phyloP scores from a whole-genome alignment of 2,888 invertebrate species.

The Mythimna pallens region DNA sequence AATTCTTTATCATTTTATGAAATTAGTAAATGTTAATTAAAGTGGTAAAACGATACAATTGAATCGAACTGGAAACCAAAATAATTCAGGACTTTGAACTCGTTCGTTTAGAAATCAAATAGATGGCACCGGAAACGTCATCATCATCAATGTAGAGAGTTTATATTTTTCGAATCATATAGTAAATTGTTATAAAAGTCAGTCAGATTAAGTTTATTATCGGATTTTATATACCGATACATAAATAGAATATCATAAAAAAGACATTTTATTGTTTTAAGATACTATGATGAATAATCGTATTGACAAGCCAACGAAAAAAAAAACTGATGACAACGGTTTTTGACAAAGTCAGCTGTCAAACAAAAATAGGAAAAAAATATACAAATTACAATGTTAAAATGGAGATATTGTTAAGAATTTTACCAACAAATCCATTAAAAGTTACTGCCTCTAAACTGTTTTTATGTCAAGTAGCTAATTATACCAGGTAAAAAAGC shows the following conservation, averaged over 20 bases:
- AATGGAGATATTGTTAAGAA: slow-evolving; percentile 89
- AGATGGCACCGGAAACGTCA: too few species aligned
- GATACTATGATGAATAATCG: too few species aligned
- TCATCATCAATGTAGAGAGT: too few species aligned
- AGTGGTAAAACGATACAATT: neutral
- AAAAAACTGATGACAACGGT: neutral
- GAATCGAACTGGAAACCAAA: slow-evolving; percentile 34
- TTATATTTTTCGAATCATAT: too few species aligned
- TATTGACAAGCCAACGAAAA: neutral
- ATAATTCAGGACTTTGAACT: slow-evolving; percentile 75
- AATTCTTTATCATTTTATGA: slow-evolving; percentile 74
- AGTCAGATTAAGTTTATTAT: too few species aligned
- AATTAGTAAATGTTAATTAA: slow-evolving; percentile 20
- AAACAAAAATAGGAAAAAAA: slow-evolving; percentile 82
- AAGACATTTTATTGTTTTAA: too few species aligned
- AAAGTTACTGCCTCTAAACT: slow-evolving; percentile 83
- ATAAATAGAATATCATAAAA: too few species aligned
- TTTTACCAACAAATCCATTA: slow-evolving; percentile 82
- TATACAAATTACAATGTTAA: slow-evolving; percentile 85
- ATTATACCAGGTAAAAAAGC: slow-evolving; percentile 83
- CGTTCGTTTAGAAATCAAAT: slow-evolving; percentile 48
- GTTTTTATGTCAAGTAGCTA: slow-evolving; percentile 84
- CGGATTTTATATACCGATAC: too few species aligned
- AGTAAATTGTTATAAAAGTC: too few species aligned
- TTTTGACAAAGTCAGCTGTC: slow-evolving; percentile 68